phyloP scores from a whole-genome alignment of 2,113 vertebrate genomes.

The Psophia crepitans region DNA sequence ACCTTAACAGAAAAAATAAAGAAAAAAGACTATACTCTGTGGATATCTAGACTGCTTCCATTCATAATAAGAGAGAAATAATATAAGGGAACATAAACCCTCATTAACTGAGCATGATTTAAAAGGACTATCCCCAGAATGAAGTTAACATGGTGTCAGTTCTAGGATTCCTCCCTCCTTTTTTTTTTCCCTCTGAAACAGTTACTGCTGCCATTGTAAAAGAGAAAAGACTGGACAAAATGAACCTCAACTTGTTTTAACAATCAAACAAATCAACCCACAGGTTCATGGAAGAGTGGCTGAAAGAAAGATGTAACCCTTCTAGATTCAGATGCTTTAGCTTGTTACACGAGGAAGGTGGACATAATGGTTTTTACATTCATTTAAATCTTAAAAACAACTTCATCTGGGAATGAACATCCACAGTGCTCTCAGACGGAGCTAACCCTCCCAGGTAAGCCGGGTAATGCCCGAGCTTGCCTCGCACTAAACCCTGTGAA shows the following conservation, averaged over 20 bases:
- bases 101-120: background rate
- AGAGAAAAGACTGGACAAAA: background rate
- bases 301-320: background rate
- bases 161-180: background rate
- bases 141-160: background rate
- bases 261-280: background rate
- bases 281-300: background rate
- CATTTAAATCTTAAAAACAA: background rate
- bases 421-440: background rate
- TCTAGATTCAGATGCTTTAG: background rate
- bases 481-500: background rate
- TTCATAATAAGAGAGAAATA: background rate
- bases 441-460: slow-evolving; percentile 2
- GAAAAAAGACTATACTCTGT: background rate
- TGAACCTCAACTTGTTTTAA: background rate
- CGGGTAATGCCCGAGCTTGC: slow-evolving; percentile 30
- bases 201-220: background rate
- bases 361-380: background rate
- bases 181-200: background rate
- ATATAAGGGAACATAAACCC: background rate
- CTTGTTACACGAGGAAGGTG: background rate
- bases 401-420: slow-evolving; percentile 28
- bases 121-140: background rate
- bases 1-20: background rate
- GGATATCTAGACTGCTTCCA: background rate